Evolutionary conservation across 2,888 invertebrate species (phyloP).

Genomic region (Hoplodrina blanda): DNA sequence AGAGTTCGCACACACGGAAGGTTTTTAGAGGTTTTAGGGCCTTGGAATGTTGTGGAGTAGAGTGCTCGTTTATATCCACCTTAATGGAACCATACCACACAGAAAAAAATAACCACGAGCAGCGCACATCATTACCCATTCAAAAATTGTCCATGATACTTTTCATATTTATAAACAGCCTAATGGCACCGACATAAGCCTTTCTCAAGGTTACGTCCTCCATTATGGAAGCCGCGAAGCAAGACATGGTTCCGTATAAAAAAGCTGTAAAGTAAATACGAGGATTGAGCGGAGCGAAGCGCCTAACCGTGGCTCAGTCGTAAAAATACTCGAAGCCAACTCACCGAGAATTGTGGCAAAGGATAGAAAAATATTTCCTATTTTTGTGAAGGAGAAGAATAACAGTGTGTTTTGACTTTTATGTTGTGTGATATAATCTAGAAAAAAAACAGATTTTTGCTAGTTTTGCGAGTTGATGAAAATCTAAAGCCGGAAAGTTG

Average conservation of each 20-base stretch:
- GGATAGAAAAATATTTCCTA: constrained; percentile 55
- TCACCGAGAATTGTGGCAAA: constrained; percentile 38
- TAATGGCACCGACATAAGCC: constrained; percentile 53
- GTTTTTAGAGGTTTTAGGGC: too few species aligned
- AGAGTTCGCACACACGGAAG: too few species aligned
- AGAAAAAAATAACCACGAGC: constrained; percentile 8
- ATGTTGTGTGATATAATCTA: constrained; percentile 26
- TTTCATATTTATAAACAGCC: constrained; percentile 29
- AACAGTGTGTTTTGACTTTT: constrained; percentile 21
- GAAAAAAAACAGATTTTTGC: neutral
- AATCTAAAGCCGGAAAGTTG: neutral
- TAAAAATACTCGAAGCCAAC: constrained; percentile 53
- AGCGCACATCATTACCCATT: constrained; percentile 45
- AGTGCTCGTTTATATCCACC: neutral
- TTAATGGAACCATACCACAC: neutral
- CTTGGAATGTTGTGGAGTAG: too few species aligned
- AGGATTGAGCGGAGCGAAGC: constrained; percentile 48
- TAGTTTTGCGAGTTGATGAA: neutral
- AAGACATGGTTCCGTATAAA: constrained; percentile 59
- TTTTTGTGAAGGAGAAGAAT: constrained; percentile 25
- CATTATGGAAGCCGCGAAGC: constrained; percentile 52
- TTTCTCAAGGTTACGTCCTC: constrained; percentile 53
- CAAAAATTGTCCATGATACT: constrained; percentile 28
- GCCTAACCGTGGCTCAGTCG: constrained; percentile 35
- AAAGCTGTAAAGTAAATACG: constrained; percentile 66